Evolutionary conservation across 92 coral and sea anemone species (phyloP), one percentile per base, ranked within the genome.

Genomic region (Pocillopora grandis): DNA sequence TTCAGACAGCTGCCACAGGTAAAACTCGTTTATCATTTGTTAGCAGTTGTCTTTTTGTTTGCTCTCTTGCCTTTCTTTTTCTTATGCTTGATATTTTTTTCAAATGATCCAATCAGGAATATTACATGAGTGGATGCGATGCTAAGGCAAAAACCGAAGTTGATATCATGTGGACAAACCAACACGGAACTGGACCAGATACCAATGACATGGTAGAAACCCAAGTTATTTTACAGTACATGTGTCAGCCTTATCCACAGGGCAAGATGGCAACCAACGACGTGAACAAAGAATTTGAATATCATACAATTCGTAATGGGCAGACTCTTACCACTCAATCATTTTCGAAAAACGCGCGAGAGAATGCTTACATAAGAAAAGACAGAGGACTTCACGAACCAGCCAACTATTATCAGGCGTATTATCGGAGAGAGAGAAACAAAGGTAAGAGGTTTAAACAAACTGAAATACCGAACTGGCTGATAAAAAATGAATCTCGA

Each of bases 81-180:
- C 52, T 42, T 2, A 42, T 42, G 52, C 52, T 42, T 42, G 52
- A 42, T 42, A 7, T 42, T 42, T 42, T 42, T 7, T 42, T 7
- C 5, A 42, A 42, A 42, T 42, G 52, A 42, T 42, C 7, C 52
- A 42, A 42, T 42, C 36, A 83, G 86, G 80, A 73, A 12, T 83
- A 73, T 62, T 83, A 83, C 73, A 83, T 83, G 86, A 74, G 86
- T 19, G 86, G 86, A 6, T 83, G 88, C 6, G 81, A 70, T n/a
- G 71, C 77, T 2, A 67, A 76, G 62, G 86, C 87, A 52, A 90
- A 90, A 77, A 75, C 78, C 58, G 71, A 76, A 75, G 70, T 89
- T 74, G 80, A 86, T 62, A 65, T 89, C 71, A 86, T 83, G 77
- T 85, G 92, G 92, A 89, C 89, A 2, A 89, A 89, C 31, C 92